These are phyloP conservation scores for Dendronephthya gigantea DNA, from an alignment of 64 coral and sea anemone species.

Conservation along the genomic window DNA sequence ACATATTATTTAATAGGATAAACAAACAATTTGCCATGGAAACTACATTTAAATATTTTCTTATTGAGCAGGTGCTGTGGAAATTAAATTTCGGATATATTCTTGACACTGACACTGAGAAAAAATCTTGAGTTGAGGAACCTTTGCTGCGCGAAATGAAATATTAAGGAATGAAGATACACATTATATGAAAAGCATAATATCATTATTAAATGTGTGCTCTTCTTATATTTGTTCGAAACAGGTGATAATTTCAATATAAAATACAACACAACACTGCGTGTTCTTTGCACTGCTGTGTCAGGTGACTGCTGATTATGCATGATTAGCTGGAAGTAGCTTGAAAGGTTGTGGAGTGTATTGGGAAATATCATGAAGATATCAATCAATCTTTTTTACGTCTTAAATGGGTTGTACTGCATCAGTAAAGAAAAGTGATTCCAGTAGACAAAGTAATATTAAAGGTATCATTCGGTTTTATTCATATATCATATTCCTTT, in stretches of 20 bases:
- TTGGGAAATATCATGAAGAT: neutral
- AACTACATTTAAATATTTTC: neutral
- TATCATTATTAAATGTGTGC: neutral
- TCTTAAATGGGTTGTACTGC: slow-evolving; percentile 12
- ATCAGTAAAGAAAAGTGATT: neutral
- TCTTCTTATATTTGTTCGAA: neutral
- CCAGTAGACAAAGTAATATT: neutral
- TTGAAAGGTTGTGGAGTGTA: neutral
- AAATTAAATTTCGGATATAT: neutral
- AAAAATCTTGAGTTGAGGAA: neutral
- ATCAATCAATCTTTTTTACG: neutral
- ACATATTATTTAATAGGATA: neutral
- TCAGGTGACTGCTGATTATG: neutral
- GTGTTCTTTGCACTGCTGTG: neutral
- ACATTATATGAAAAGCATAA: neutral
- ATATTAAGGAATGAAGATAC: neutral
- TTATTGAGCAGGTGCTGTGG: neutral
- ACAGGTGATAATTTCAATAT: neutral
- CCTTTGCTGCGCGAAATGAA: neutral
- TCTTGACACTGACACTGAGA: neutral
- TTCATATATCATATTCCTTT: neutral
- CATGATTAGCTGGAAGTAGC: neutral
- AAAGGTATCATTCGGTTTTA: neutral
- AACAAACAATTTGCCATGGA: neutral
- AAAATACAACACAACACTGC: neutral